These are phyloP conservation scores for Argyrosomus japonicus DNA, from an alignment of 2,113 vertebrate species.

Conservation along the genomic window DNA sequence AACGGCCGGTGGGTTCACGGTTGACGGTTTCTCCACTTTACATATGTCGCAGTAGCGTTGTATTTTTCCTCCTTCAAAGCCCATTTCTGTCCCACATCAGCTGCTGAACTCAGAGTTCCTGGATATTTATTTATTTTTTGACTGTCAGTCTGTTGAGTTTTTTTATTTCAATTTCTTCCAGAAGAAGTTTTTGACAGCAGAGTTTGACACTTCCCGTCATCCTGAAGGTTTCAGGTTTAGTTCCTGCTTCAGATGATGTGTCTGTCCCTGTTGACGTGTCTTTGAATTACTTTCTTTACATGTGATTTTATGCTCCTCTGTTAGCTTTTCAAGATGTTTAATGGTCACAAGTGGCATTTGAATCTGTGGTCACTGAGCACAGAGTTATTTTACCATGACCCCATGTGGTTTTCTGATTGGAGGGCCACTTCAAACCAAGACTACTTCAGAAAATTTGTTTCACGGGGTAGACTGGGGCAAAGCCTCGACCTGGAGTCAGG, in stretches of 20 bases:
- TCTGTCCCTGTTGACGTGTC: neutral
- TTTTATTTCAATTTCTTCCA: neutral
- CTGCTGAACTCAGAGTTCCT: neutral
- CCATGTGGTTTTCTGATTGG: neutral
- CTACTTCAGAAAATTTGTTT: neutral
- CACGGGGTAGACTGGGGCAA: neutral
- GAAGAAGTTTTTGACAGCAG: neutral
- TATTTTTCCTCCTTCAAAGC: constrained; percentile 16
- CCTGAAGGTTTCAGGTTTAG: neutral
- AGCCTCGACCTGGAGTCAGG: neutral
- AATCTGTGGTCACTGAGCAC: neutral
- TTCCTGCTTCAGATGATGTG: neutral
- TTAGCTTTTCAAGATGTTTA: neutral
- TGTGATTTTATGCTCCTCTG: neutral
- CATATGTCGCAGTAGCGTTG: constrained; percentile 1
- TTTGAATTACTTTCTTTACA: neutral
- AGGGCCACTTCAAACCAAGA: constrained; percentile 25
- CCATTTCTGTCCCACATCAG: neutral
- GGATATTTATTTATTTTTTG: neutral
- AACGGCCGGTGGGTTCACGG: neutral
- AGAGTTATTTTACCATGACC: neutral
- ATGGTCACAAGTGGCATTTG: neutral
- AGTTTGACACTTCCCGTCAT: neutral
- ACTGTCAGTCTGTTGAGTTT: neutral
- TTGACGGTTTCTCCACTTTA: neutral